phyloP scores from a whole-genome alignment of 1,140 invertebrate genomes.

The Cheumatopsyche charites region DNA sequence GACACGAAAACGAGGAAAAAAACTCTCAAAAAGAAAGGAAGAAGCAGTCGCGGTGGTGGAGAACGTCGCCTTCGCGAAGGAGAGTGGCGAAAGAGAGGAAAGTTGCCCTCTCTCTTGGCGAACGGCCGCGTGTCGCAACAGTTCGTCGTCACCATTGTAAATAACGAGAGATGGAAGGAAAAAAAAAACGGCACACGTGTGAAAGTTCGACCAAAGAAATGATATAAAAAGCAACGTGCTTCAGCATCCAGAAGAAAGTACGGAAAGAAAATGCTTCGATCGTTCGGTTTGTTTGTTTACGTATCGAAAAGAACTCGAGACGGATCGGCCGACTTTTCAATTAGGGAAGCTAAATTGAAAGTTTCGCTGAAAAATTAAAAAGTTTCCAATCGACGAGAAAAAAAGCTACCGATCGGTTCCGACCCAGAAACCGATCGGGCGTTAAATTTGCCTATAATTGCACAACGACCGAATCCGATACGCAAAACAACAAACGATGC shows the following conservation, averaged over 20 bases:
- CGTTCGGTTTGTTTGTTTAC: not conserved
- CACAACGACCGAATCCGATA: no score
- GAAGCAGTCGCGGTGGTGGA: not conserved
- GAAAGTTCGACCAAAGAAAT: conserved; percentile 7
- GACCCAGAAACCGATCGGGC: no score
- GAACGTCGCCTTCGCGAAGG: not conserved
- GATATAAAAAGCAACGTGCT: no score
- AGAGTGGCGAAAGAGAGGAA: not conserved
- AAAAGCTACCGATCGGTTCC: no score
- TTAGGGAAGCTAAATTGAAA: no score
- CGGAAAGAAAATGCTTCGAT: no score
- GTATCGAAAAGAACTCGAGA: not conserved
- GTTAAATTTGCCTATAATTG: no score
- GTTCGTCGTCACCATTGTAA: not conserved
- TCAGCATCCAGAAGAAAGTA: no score
- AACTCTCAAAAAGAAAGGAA: conserved; percentile 25
- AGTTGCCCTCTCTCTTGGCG: conserved; percentile 3
- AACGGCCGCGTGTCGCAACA: not conserved
- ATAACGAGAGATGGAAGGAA: conserved; percentile 1
- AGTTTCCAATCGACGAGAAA: no score
- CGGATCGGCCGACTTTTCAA: no score
- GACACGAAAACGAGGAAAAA: conserved; percentile 1
- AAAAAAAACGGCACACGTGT: not conserved
- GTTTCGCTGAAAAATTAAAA: no score
- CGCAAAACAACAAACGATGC: no score